These are phyloP conservation scores for Odontothrips loti DNA, from an alignment of 2,888 invertebrate species.

Conservation along the genomic window DNA sequence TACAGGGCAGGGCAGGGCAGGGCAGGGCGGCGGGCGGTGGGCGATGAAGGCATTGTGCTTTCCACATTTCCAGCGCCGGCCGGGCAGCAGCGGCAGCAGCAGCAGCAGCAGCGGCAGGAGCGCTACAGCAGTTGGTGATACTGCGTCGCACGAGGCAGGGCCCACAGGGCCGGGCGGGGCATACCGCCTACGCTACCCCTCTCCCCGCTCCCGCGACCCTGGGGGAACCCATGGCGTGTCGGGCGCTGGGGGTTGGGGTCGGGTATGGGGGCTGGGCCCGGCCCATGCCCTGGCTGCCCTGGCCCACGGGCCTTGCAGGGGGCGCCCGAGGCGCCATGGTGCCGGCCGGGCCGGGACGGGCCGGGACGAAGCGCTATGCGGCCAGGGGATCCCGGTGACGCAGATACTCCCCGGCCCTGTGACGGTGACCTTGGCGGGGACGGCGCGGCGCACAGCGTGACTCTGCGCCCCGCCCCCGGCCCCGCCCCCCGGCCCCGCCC, in stretches of 20 bases:
- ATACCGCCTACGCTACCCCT: not conserved
- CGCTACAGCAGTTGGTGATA: too few species aligned
- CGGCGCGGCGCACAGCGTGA: not conserved
- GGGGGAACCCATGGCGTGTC: not conserved
- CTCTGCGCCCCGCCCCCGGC: not conserved
- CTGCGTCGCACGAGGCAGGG: too few species aligned
- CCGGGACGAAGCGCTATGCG: not conserved
- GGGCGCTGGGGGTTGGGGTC: not conserved
- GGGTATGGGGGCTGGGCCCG: not conserved
- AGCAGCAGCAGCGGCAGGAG: not conserved
- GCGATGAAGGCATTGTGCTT: not conserved
- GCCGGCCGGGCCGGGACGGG: not conserved
- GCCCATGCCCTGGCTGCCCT: too few species aligned
- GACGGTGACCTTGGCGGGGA: not conserved
- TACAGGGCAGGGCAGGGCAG: too few species aligned
- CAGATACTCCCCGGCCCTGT: not conserved
- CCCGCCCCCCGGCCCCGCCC: not conserved
- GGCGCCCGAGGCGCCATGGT: not conserved
- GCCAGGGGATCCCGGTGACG: slow-evolving; percentile 15
- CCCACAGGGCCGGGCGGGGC: too few species aligned
- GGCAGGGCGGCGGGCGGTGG: not conserved
- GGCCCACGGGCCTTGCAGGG: too few species aligned
- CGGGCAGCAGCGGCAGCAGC: not conserved
- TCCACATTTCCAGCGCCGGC: not conserved
- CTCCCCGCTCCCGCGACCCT: not conserved